These are phyloP conservation scores for Rallus crepitans DNA, from an alignment of 2,797 vertebrate genomes.

Conservation along the genomic window DNA sequence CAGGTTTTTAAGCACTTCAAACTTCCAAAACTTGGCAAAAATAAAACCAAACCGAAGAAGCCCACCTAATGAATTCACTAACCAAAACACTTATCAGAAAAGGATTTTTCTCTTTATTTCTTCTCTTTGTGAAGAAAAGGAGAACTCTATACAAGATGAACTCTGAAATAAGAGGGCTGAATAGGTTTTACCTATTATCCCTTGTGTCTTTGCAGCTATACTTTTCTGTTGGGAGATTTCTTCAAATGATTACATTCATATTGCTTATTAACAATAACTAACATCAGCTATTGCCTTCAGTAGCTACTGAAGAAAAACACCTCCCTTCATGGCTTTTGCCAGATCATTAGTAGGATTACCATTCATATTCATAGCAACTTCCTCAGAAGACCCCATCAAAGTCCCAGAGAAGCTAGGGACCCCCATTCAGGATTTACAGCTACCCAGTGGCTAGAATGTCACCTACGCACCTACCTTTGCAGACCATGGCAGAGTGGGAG, in stretches of 20 bases:
- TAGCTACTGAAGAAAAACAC: neutral
- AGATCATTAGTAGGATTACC: neutral
- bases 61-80: neutral
- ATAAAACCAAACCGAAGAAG: neutral
- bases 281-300: neutral
- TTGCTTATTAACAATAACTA: neutral
- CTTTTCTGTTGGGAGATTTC: neutral
- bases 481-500: accelerated
- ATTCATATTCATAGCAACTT: neutral
- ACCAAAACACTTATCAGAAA: neutral
- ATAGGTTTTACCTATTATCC: neutral
- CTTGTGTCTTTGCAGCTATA: neutral
- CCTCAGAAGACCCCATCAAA: neutral
- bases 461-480: neutral
- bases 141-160: neutral
- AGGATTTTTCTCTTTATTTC: neutral
- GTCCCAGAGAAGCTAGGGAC: accelerated
- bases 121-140: neutral
- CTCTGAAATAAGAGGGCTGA: neutral
- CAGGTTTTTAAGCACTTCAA: neutral
- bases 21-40: neutral
- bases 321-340: neutral
- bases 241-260: neutral
- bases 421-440: neutral
- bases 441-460: neutral